These are phyloP conservation scores for Napeogenes inachia DNA, from an alignment of 2,888 invertebrate species.

Conservation along the genomic window DNA sequence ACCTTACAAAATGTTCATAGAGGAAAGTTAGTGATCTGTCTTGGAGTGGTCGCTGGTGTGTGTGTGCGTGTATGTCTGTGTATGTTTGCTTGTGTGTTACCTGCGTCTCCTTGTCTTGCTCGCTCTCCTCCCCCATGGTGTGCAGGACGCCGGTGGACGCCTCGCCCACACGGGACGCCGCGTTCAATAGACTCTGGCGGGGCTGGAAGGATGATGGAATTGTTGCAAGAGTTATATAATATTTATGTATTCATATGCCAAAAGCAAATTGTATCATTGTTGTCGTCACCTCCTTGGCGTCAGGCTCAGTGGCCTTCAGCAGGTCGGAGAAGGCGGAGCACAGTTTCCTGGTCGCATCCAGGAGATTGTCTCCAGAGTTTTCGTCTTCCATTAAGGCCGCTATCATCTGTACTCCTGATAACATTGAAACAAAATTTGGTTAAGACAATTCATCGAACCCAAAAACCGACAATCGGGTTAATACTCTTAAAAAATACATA, in stretches of 20 bases:
- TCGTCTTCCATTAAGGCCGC: constrained; percentile 95
- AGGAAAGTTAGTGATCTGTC: constrained; percentile 11
- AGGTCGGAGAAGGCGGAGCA: constrained; percentile 97
- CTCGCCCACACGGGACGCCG: constrained; percentile 97
- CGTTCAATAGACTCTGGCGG: constrained; percentile 93
- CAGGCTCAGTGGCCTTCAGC: constrained; percentile 96
- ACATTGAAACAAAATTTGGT: background rate
- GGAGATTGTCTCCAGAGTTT: constrained; percentile 87
- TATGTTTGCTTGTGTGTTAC: constrained; percentile 45
- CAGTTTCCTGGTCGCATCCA: constrained; percentile 94
- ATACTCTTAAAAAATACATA: constrained; percentile 23
- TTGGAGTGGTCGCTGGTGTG: constrained; percentile 11
- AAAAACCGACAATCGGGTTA: too few species aligned
- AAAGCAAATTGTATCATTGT: too few species aligned
- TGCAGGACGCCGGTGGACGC: constrained; percentile 95
- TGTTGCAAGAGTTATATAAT: too few species aligned
- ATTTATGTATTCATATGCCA: too few species aligned
- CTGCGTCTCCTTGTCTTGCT: constrained; percentile 87
- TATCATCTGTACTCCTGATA: constrained; percentile 87
- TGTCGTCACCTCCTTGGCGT: constrained; percentile 84
- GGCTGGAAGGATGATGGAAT: constrained; percentile 75
- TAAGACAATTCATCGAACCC: too few species aligned
- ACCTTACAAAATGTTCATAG: background rate
- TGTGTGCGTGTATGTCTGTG: constrained; percentile 11
- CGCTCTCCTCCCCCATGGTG: constrained; percentile 95